phyloP scores from a whole-genome alignment of 2,888 invertebrate genomes.

The Pristionchus mayeri region DNA sequence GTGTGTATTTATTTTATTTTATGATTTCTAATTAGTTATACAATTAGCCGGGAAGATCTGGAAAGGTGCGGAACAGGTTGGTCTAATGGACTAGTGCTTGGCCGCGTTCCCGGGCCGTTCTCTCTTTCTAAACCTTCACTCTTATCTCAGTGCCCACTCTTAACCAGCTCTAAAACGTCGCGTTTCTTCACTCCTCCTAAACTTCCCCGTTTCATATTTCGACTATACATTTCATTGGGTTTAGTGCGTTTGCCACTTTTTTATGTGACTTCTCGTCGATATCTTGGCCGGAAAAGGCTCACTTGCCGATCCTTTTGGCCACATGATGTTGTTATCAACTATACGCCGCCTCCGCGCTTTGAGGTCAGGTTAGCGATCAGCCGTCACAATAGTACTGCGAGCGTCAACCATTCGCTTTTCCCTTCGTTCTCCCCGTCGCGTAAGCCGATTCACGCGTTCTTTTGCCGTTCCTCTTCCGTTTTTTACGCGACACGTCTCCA shows the following conservation, averaged over 20 bases:
- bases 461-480: not conserved
- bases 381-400: not conserved
- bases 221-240: too few relatives aligned
- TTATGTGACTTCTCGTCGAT: not conserved
- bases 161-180: not conserved
- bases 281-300: not conserved
- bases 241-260: not conserved
- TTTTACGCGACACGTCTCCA: not conserved
- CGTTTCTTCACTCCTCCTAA: too few relatives aligned
- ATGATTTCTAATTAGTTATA: too few relatives aligned
- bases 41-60: too few relatives aligned
- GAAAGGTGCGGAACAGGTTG: conserved; percentile 8
- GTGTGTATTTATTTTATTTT: conserved; percentile 7
- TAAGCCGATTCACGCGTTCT: not conserved
- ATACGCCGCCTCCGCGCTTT: too few relatives aligned
- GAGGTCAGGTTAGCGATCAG: not conserved
- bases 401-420: not conserved
- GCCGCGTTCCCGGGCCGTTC: not conserved
- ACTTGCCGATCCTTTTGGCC: not conserved
- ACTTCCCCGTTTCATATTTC: too few relatives aligned
- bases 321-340: conserved; percentile 29
- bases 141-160: not conserved
- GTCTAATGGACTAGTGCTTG: not conserved
- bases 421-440: not conserved
- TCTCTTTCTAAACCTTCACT: not conserved